Conservation (phyloP, 2,113 vertebrate genomes). For the Motacilla alba region DNA sequence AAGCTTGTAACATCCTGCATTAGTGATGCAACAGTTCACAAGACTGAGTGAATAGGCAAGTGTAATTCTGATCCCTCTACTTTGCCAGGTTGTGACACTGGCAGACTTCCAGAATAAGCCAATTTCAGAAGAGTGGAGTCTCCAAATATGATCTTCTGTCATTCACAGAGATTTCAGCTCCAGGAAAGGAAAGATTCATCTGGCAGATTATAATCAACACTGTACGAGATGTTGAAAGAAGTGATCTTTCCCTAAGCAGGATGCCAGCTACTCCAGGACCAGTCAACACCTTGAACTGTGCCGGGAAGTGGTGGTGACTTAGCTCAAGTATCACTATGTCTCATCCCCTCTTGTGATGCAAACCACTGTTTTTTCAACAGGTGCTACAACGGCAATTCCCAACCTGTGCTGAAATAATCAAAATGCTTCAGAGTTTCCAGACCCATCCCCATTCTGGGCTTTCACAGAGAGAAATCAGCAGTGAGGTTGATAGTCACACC, state of each 20-base stretch:
- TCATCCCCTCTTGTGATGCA: constrained; percentile 34
- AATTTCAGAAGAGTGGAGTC: constrained; percentile 46
- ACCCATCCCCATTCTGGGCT: background rate
- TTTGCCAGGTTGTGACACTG: constrained; percentile 54
- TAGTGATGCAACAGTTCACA: constrained; percentile 20
- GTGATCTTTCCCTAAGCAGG: background rate
- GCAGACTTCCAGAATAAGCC: constrained; percentile 59
- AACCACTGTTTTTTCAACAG: constrained; percentile 23
- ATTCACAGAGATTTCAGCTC: constrained; percentile 43
- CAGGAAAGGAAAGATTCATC: constrained; percentile 52
- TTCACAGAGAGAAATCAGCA: background rate
- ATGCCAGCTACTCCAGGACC: background rate
- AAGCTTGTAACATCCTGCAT: constrained; percentile 23
- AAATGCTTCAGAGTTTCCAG: constrained; percentile 15
- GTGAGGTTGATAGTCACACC: background rate
- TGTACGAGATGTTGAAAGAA: background rate
- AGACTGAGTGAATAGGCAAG: constrained; percentile 24
- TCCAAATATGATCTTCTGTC: constrained; percentile 51
- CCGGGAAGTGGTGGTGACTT: background rate
- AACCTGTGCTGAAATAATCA: background rate
- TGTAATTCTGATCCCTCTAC: constrained; percentile 8
- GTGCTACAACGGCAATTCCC: background rate
- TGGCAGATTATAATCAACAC: constrained; percentile 17
- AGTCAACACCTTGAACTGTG: constrained; percentile 32
- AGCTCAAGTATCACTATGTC: background rate